Conservation (phyloP, 2,888 invertebrate species). For the Diachrysia chrysitis region DNA sequence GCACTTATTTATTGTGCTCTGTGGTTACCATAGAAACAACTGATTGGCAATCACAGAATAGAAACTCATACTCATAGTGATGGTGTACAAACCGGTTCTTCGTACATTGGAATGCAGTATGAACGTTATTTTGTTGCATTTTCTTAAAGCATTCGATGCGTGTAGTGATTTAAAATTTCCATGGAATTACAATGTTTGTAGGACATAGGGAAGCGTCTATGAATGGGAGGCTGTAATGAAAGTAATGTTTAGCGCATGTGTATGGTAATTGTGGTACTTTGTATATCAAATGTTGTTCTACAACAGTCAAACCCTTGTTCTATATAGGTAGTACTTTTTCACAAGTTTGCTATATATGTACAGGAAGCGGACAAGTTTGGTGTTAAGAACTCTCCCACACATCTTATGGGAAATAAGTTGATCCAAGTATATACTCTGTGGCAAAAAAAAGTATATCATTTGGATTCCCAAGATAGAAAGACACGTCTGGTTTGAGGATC, state of each 20-base stretch:
- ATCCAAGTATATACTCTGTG: neutral
- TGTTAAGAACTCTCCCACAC: neutral
- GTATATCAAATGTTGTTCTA: neutral
- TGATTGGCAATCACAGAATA: conserved; percentile 49
- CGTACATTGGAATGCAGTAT: conserved; percentile 48
- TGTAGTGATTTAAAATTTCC: conserved; percentile 17
- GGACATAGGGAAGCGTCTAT: conserved; percentile 18
- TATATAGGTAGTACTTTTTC: neutral
- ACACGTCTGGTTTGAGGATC: too few relatives aligned
- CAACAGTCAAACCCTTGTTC: neutral
- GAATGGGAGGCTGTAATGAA: conserved; percentile 7
- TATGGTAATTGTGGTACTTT: conserved; percentile 25
- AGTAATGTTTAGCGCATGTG: conserved; percentile 21
- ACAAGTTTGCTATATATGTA: neutral
- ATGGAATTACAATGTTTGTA: conserved; percentile 28
- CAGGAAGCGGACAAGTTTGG: neutral
- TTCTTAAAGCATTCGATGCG: conserved; percentile 38
- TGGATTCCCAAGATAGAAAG: too few relatives aligned
- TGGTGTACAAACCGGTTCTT: conserved; percentile 45
- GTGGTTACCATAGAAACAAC: conserved; percentile 36
- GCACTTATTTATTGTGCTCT: neutral
- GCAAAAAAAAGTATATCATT: too few relatives aligned
- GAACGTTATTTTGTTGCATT: conserved; percentile 46
- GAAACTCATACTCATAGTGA: conserved; percentile 25
- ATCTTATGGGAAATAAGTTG: neutral